Conservation (phyloP, 2,113 vertebrate genomes). For the Mesitornis unicolor region DNA sequence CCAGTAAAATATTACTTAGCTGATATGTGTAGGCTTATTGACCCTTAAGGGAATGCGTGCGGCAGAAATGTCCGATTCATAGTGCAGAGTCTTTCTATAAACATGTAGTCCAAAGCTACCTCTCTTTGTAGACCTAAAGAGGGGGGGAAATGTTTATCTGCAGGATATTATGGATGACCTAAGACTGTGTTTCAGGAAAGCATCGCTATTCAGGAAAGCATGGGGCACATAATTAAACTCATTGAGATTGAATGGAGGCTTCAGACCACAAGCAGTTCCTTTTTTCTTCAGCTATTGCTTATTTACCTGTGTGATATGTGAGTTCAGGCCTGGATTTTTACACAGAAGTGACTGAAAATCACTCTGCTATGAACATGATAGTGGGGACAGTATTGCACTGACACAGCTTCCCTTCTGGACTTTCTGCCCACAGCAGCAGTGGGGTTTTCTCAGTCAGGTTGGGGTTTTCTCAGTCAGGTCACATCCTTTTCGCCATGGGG, state of each 20-base stretch:
- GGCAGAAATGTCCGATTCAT: conserved; percentile 21
- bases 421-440: not conserved
- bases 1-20: conserved; percentile 20
- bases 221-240: not conserved
- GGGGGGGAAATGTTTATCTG: not conserved
- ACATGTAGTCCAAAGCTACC: not conserved
- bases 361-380: rapidly evolving
- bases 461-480: not conserved
- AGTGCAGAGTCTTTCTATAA: not conserved
- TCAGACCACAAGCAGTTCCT: not conserved
- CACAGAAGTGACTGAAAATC: not conserved
- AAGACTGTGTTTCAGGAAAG: not conserved
- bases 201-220: not conserved
- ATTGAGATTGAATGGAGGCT: not conserved
- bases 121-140: not conserved
- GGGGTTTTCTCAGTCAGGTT: not conserved
- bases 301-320: not conserved
- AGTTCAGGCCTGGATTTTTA: not conserved
- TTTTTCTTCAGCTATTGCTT: not conserved
- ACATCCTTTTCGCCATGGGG: rapidly evolving
- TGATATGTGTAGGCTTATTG: conserved; percentile 16
- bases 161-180: not conserved
- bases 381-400: not conserved
- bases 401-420: not conserved
- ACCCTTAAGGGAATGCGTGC: not conserved